Base-by-base conservation (phyloP, 1,140 invertebrate genomes). In the Nebria ingens region DNA sequence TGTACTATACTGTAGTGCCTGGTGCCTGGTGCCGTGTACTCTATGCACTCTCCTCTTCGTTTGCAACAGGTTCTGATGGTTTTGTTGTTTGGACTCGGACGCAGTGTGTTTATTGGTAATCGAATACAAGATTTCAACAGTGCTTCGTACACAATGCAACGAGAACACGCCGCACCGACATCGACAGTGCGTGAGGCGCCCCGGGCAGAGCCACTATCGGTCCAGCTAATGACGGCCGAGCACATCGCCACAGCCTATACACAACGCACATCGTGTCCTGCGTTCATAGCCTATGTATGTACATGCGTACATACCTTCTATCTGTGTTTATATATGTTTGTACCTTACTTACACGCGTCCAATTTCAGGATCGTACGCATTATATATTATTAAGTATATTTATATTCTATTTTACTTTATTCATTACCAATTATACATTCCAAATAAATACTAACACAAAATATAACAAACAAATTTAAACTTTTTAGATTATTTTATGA, bases 111-210 rank as follows among this genome's bases (percentile, higher is more conserved):
- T 45, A 45, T 17, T 45, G 40, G 40, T 45, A 45, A 45, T 45
- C 9, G 40, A 45, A 45, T 45, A 45, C 40, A 45, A 45, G 40
- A 45, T 45, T 45, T 45, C 40, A 45, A 45, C 40, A 45, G 15
- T 45, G 17, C 40, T 4, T n/a, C 9, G 40, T 17, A 45, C 40
- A 45, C 40, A 45, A 45, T 45, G 15, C 6, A 34, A 34, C 25
- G 25, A 9, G 25, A 34, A 34, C 25, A n/a, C 25, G 25, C 17
- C 15, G 40, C 23, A 50, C 51, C 52, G 25, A 21, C 23, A 50
- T 42, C 52, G 25, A 21, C 51, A 51, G 53, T 60, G 59, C 59
- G 59, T 60, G 59, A 57, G 56, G 19, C 38, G 59, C 56, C 56
- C 15, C 15, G 15, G 53, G 56, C 56, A 25, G 34, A 52, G 22